Base-by-base conservation (phyloP, 2,888 invertebrate genomes). In the Macrophya alboannulata region DNA sequence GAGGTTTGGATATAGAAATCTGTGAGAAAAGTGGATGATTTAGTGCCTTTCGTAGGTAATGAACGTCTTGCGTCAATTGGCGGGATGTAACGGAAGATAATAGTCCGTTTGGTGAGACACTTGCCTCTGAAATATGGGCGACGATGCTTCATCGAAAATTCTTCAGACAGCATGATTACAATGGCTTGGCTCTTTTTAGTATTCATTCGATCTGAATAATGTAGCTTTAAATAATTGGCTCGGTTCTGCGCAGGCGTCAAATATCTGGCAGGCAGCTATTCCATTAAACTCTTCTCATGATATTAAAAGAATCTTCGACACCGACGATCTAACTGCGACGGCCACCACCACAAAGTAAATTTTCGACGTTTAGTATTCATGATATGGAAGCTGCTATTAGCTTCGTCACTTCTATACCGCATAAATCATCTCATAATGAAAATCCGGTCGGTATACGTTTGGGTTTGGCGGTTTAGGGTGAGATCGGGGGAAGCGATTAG, bases 191-290 rank as follows among this genome's bases (percentile, higher is more conserved):
- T 86, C 88, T 90, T 87, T 89, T 90, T 89, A 89, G 89, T 89
- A 89, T 91, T 91, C 90, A 90, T 89, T 90, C 89, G 89, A 90
- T 90, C 89, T 90, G 90, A 91, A 91, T 91, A 90, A 91, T 90
- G 90, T 88, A 88, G 88, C 89, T 89, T 90, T 89, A 90, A 91
- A 91, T 91, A 91, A 91, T 90, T 88, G 89, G 89, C 87, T 87
- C 87, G 79, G 88, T 85, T 87, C 88, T 86, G 86, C 87, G 88
- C 89, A 85, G 88, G 87, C 89, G 89, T 89, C 89, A 90, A 91
- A 91, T 90, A 48, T 83, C 83, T 68, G 65, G 48, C 68, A 21
- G 55, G 31, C 43, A 81, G 83, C 51, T 83, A 83, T 71, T 83
- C 83, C 83, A 71, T 83, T 71, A 83, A 83, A 68, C 83, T 83